Evolutionary conservation across 2,113 vertebrate genomes (phyloP).

Genomic region (Pedetes capensis): DNA sequence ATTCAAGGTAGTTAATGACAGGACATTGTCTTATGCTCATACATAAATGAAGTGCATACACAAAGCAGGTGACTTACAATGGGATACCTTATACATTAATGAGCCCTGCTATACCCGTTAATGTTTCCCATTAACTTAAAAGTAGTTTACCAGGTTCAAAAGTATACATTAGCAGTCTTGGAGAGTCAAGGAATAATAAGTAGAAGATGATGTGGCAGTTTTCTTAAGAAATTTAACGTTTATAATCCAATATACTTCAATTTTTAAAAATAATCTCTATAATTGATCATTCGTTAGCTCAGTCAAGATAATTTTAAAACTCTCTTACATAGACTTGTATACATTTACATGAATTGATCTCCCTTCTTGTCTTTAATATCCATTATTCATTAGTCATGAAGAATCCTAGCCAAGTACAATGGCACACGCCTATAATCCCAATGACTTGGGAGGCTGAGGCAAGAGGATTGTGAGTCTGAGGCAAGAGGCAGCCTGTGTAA

Average conservation of each 20-base stretch:
- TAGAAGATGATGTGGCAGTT: neutral
- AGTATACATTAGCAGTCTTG: neutral
- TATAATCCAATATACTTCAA: neutral
- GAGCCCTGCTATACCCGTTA: neutral
- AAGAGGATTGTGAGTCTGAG: no score
- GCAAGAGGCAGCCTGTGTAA: no score
- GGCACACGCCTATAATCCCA: no score
- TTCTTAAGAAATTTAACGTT: neutral
- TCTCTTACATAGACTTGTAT: neutral
- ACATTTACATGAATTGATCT: neutral
- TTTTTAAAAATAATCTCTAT: neutral
- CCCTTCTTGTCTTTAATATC: neutral
- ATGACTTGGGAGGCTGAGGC: no score
- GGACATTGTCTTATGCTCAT: neutral
- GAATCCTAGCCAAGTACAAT: no score
- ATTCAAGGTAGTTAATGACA: neutral
- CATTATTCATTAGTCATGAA: no score
- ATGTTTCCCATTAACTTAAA: no score
- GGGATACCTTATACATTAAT: neutral
- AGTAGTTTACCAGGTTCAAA: neutral
- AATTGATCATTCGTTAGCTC: neutral
- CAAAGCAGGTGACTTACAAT: neutral
- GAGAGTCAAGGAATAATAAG: neutral
- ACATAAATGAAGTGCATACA: neutral
- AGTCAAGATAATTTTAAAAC: neutral